Base-by-base conservation (phyloP, 1,140 invertebrate genomes). In the Tachypleus tridentatus region DNA sequence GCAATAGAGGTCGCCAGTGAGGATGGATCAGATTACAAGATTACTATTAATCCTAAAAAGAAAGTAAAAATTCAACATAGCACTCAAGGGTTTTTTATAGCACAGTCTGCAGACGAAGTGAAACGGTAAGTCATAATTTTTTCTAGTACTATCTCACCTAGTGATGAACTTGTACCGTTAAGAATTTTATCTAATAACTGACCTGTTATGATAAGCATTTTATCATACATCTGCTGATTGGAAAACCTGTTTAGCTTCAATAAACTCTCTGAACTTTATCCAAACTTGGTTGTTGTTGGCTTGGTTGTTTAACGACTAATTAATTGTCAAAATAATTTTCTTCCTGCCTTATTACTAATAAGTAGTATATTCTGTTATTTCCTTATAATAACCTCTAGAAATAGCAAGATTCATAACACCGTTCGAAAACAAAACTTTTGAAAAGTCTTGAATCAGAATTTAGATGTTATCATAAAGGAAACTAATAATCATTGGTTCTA, bases 81-180 rank as follows among this genome's bases (percentile, higher is more conserved):
- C 77, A 99, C 97, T 69, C 96, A 98, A 82, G 97, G 97, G 73
- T 99, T 99, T 81, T 99, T 99, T 79, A 98, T 99, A 78, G 97
- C 97, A 73, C 96, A 99, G 82, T 98, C 95, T 71, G 96, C 96
- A 49, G 97, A 99, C 80, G 97, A 99, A 84, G 97, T 98, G 29
- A 99, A 99, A 85, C 87, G 96, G 97, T 98, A 80, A 77, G 71
- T 74, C 49, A 60, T 52, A 54, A 3, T 54, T 54, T 81, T 11
- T 57, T 59, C 7, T 49, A 59, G 49, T 5, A 60, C 48, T 29
- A 5, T 51, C 49, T 60, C 49, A 60, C 49, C 49, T 8, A 10
- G 10, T 9, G 59, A 9, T 10, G 9, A 10, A 57, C 10, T 3
- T 10, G 29, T 51, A 10, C 59, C 59, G 10, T 10, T 10, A 57